Evolutionary conservation across 2,888 invertebrate genomes (phyloP).

Genomic region (Arctia plantaginis): DNA sequence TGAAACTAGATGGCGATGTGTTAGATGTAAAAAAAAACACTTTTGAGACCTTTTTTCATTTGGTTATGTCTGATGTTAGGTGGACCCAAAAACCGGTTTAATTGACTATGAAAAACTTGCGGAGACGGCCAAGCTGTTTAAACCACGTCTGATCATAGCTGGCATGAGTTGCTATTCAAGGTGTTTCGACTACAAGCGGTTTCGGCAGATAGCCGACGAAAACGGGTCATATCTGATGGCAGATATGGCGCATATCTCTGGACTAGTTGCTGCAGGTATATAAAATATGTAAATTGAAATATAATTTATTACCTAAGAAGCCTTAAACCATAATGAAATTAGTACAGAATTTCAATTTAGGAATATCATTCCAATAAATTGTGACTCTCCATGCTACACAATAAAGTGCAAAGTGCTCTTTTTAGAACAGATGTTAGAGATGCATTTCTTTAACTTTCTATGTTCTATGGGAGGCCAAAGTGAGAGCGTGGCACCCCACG

Average conservation of each 20-base stretch:
- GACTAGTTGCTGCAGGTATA: slow-evolving; percentile 94
- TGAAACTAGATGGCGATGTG: too few species aligned
- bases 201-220: slow-evolving; percentile 93
- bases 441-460: too few species aligned
- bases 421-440: too few species aligned
- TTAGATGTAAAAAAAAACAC: too few species aligned
- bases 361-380: background rate
- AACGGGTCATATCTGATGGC: slow-evolving; percentile 95
- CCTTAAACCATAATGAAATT: background rate
- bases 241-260: slow-evolving; percentile 98
- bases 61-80: slow-evolving; percentile 66
- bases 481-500: background rate
- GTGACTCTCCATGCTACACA: background rate
- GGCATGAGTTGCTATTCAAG: slow-evolving; percentile 98
- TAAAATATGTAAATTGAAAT: background rate
- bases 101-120: slow-evolving; percentile 97
- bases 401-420: background rate
- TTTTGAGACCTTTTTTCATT: background rate
- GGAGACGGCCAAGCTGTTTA: slow-evolving; percentile 93
- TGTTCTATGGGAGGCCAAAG: background rate
- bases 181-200: slow-evolving; percentile 95
- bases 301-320: background rate
- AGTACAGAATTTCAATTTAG: background rate
- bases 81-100: slow-evolving; percentile 91
- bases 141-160: slow-evolving; percentile 97